A percentile compares a stretch with the other conserved stretches of the same genome.
Conservation (phyloP, 2,113 vertebrate species). For the Cyprinus carpio region DNA sequence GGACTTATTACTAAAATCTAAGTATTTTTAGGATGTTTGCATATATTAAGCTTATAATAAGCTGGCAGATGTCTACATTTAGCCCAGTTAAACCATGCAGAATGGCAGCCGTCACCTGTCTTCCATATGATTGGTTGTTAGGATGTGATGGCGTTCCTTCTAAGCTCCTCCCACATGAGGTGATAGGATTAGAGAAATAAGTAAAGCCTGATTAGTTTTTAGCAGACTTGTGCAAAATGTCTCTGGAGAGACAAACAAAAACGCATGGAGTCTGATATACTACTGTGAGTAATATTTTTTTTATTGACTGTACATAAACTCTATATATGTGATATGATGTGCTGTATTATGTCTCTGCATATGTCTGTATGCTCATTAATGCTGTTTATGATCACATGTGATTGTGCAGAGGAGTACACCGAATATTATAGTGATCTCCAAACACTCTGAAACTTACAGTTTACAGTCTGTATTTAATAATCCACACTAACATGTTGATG, state of each 20-base stretch:
- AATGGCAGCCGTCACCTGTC: background rate
- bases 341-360: background rate
- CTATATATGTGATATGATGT: background rate
- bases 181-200: slow-evolving; percentile 72
- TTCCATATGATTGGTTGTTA: slow-evolving; percentile 57
- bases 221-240: slow-evolving; percentile 65
- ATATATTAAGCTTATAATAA: background rate
- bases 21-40: background rate
- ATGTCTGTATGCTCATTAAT: background rate
- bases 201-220: slow-evolving; percentile 79
- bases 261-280: slow-evolving; percentile 70
- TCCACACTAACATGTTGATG: background rate
- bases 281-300: slow-evolving; percentile 71
- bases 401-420: background rate
- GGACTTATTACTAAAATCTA: background rate
- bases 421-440: background rate
- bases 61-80: slow-evolving; percentile 8
- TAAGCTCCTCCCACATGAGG: slow-evolving; percentile 66
- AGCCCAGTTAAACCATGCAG: slow-evolving; percentile 53
- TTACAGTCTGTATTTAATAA: background rate
- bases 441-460: background rate
- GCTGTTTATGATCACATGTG: background rate
- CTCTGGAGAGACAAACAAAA: slow-evolving; percentile 57
- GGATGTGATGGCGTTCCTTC: slow-evolving; percentile 54
- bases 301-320: background rate